Evolutionary conservation across 2,797 vertebrate species (phyloP).

Genomic region (Hylomyscus alleni): DNA sequence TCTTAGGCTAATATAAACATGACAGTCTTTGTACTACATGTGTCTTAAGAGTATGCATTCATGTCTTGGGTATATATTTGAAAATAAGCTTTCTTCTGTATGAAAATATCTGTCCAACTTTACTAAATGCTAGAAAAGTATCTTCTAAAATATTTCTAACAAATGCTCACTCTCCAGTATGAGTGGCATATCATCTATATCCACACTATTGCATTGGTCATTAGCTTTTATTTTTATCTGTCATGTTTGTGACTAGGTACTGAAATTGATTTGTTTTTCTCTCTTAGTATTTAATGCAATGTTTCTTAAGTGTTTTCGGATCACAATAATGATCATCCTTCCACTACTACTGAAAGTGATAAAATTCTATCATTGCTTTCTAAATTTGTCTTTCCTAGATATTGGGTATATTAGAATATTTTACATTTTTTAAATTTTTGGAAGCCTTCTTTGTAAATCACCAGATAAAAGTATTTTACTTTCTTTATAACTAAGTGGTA

Average conservation of each 20-base stretch:
- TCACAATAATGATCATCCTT: not conserved
- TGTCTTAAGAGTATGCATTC: too few species aligned
- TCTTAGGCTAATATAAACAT: not conserved
- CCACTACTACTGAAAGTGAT: not conserved
- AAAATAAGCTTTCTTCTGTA: not conserved
- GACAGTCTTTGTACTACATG: not conserved
- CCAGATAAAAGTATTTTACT: not conserved
- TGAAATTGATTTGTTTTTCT: not conserved
- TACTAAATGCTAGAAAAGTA: not conserved
- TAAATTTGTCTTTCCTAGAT: not conserved
- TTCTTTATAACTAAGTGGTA: not conserved
- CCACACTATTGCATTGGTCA: not conserved
- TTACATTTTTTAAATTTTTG: not conserved
- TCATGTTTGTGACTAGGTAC: not conserved
- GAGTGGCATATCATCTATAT: not conserved
- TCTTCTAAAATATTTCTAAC: not conserved
- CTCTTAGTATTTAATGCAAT: not conserved
- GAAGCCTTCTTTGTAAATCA: not conserved
- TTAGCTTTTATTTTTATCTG: not conserved
- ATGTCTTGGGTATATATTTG: not conserved
- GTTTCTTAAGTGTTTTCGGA: not conserved
- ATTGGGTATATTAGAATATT: not conserved
- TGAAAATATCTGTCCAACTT: not conserved
- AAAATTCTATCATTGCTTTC: not conserved
- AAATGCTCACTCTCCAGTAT: not conserved